Evolutionary conservation across 1,140 invertebrate genomes (phyloP), one percentile per base, ranked within the genome.

Genomic region (Bathynomus jamesi): DNA sequence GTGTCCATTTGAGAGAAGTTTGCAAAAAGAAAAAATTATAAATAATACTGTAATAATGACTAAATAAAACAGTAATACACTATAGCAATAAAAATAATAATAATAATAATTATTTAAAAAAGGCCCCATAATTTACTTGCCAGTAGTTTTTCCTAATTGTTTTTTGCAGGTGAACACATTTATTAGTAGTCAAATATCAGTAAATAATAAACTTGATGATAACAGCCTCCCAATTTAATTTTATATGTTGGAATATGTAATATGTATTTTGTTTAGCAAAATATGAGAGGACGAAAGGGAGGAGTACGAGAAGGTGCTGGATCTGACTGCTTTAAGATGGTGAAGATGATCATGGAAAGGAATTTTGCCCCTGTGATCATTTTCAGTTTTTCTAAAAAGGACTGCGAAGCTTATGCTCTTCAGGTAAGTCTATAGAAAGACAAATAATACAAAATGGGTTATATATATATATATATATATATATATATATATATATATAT

Each of bases 381-480:
- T 67, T 99, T 99, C 83, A 98, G 95, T 80, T 99, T 99, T 82
- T 98, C 95, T 78, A 97, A 98, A 81, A 98, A 98, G 81, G 96
- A 99, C 76, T 99, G 98, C 80, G 97, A 99, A 82, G 82, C 90
- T 0, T 99, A 98, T 82, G 98, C 96, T 0, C 89, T 95, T 84
- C 93, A 96, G 67, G 67, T 69, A 31, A 24, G 46, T 40, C 17
- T 40, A 40, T 40, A 40, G 7, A 40, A 8, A 53, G 13, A 53
- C 21, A 53, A 17, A 53, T 53, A 53, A 53, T 53, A 53, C 21
- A 53, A 17, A 53, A 17, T 17, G 13, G 21, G 13, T 17, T 53
- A 53, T 53, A 53, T 53, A 53, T 53, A 53, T 53, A 53, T 53
- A 53, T 53, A 53, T 53, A 53, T 53, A 53, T 53, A 53, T 53